Evolutionary conservation across 2,113 vertebrate species (phyloP), one percentile per base, ranked within the genome.

Genomic region (Bos indicus): DNA sequence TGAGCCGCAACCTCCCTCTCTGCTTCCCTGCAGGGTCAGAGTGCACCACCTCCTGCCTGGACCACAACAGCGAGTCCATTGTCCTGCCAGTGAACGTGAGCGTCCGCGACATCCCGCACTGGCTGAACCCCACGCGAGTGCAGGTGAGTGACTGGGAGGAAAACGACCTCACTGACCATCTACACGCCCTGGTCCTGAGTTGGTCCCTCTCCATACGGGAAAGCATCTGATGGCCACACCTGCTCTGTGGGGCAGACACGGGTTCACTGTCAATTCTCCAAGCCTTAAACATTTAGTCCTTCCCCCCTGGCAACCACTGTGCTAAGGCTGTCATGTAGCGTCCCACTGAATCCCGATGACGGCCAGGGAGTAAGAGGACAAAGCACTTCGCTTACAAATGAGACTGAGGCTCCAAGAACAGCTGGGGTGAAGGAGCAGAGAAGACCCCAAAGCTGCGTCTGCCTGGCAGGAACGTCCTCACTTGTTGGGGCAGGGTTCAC

Each of bases 101-200:
- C 0, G 97, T 99, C 14, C 99, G 99, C 21, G 98, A 98, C 95
- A 99, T 99, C n/a, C 99, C 99, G 96, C 99, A 99, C 98, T 99
- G 99, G 99, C 99, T 99, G 98, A 99, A 99, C 98, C 99, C 99
- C 7, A 98, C 99, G 10, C 99, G 99, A 98, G 99, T 99, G 96
- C 99, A 99, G 99, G 99, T 99, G 95, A 98, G 99, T 99, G 97
- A 74, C 51, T 8, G 64, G 12, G 11, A 81, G 59, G 46, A 11
- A 59, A 54, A 33, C 21, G 78, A 8, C 30, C 3, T 26, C 25
- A 13, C 0, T 12, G 56, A 28, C 12, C 4, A 33, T 12, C 33
- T 19, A 3, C 11, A 1, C 30, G n/a, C 8, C 46, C 56, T 7
- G 30, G n/a, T 11, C 21, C 77, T 11, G 10, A 21, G 1, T 19